These are phyloP conservation scores for Canis aureus DNA, from an alignment of 2,113 vertebrate genomes.

Conservation along the genomic window DNA sequence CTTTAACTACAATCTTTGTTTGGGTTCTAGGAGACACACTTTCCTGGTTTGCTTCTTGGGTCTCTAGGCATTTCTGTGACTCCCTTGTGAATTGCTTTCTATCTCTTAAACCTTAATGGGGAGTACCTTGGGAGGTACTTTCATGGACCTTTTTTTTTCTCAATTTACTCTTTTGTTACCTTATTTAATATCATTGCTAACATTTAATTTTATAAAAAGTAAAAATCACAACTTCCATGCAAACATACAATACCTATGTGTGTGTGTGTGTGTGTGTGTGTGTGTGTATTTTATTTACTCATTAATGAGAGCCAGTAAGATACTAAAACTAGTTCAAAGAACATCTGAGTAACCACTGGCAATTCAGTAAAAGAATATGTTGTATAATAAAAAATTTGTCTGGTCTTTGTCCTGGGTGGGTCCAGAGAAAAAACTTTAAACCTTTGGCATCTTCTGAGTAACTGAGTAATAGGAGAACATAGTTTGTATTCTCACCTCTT, in stretches of 20 bases:
- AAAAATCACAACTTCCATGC: conserved; percentile 33
- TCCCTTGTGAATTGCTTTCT: background rate
- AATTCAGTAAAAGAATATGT: background rate
- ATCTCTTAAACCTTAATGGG: background rate
- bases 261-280: no score
- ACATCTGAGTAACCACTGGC: background rate
- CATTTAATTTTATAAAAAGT: conserved; percentile 55
- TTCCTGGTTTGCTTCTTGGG: background rate
- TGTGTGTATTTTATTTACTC: conserved; percentile 1
- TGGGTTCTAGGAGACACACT: background rate
- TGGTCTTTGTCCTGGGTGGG: background rate
- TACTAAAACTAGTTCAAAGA: conserved; percentile 37
- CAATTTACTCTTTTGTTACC: conserved; percentile 19
- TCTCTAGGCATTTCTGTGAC: background rate
- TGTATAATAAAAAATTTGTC: background rate
- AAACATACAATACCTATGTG: conserved; percentile 11
- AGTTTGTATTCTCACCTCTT: background rate
- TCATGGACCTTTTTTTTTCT: background rate
- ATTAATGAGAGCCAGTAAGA: background rate
- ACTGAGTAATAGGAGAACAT: background rate
- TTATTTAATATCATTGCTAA: background rate
- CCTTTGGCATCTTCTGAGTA: background rate
- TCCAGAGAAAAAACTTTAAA: background rate
- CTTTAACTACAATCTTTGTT: background rate
- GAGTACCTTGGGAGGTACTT: background rate